Conservation (phyloP, 2,888 invertebrate species). For the Amaurobius ferox region DNA sequence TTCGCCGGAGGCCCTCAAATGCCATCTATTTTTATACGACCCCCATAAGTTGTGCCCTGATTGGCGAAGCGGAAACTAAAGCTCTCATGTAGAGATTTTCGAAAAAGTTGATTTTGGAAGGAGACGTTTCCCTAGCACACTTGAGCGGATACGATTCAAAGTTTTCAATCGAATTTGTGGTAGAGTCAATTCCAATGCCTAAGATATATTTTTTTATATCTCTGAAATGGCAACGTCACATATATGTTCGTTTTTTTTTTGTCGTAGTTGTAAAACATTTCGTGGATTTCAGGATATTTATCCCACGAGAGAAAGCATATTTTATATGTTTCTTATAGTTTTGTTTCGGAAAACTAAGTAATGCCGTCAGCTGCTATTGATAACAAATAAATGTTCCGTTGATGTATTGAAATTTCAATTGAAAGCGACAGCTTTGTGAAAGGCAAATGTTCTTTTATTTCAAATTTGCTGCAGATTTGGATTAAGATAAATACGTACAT, state of each 20-base stretch:
- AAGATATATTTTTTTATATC: constrained; percentile 8
- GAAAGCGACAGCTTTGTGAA: not conserved
- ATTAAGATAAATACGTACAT: no score
- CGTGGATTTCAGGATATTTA: constrained; percentile 15
- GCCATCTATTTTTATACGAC: constrained; percentile 47
- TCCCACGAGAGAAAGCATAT: constrained; percentile 12
- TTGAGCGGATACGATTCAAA: constrained; percentile 55
- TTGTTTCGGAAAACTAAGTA: not conserved
- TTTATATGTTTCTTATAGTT: not conserved
- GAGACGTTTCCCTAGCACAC: constrained; percentile 43
- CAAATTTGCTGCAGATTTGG: not conserved
- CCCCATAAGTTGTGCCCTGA: constrained; percentile 29
- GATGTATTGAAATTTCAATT: constrained; percentile 29
- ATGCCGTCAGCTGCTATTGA: constrained; percentile 35
- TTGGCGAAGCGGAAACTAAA: constrained; percentile 60
- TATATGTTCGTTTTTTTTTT: constrained; percentile 26
- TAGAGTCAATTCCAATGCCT: constrained; percentile 25
- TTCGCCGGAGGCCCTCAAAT: not conserved
- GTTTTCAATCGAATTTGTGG: constrained; percentile 61
- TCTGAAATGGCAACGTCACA: not conserved
- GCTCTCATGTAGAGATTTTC: constrained; percentile 61
- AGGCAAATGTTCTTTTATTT: not conserved
- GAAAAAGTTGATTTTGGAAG: constrained; percentile 48
- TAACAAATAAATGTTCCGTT: constrained; percentile 36
- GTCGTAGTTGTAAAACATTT: constrained; percentile 38